phyloP scores from a whole-genome alignment of 2,888 invertebrate species.

The Plebejus argus region DNA sequence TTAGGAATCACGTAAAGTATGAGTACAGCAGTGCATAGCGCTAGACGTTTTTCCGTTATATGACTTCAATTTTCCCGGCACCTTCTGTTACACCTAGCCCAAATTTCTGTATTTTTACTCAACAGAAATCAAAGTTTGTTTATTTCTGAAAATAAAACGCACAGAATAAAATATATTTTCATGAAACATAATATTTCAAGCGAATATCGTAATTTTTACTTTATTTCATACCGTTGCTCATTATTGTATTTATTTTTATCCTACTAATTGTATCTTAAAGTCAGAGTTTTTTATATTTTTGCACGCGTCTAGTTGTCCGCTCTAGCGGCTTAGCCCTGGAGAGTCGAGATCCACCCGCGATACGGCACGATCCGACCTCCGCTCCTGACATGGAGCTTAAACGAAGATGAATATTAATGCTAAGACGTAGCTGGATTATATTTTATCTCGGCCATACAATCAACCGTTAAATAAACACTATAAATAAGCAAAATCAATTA shows the following conservation, averaged over 20 bases:
- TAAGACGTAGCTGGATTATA: conserved; percentile 37
- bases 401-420: conserved; percentile 54
- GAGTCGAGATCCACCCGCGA: conserved; percentile 59
- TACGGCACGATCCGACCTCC: conserved; percentile 60
- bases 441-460: conserved; percentile 36
- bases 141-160: neutral
- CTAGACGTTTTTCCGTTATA: conserved; percentile 56
- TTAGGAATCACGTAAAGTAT: conserved; percentile 57
- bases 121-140: neutral
- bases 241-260: neutral
- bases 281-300: conserved; percentile 23
- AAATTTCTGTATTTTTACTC: conserved; percentile 33
- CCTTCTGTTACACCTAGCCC: conserved; percentile 38
- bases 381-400: conserved; percentile 44
- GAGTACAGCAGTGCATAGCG: conserved; percentile 52
- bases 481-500: conserved; percentile 17
- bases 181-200: neutral
- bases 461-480: conserved; percentile 21
- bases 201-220: neutral
- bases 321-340: conserved; percentile 46
- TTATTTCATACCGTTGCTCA: neutral
- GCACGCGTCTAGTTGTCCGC: conserved; percentile 22
- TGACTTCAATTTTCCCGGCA: conserved; percentile 51
- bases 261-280: conserved; percentile 11
- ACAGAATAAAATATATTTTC: neutral